Conservation (phyloP, 2,888 invertebrate genomes). For the Xestobium rufovillosum region DNA sequence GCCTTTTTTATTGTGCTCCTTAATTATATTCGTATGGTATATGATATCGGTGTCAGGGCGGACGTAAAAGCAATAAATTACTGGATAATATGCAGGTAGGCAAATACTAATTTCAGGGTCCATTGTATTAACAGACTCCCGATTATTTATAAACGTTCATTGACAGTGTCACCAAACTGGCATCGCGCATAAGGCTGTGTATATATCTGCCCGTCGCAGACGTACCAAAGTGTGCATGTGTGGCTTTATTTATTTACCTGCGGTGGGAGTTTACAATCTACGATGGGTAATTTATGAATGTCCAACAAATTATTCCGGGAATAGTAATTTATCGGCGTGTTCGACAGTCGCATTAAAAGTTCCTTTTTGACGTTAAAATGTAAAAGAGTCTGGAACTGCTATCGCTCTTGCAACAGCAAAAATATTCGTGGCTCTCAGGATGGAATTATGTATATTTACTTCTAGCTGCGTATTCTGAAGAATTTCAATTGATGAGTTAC, state of each 20-base stretch:
- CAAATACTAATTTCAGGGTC: conserved; percentile 36
- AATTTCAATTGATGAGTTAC: too few species aligned
- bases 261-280: conserved; percentile 29
- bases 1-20: neutral
- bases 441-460: too few species aligned
- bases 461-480: too few species aligned
- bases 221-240: conserved; percentile 22
- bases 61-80: conserved; percentile 30
- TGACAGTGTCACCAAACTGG: conserved; percentile 36
- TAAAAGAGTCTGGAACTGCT: too few species aligned
- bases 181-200: conserved; percentile 21
- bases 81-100: conserved; percentile 35
- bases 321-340: conserved; percentile 25
- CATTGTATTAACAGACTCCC: conserved; percentile 32
- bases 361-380: too few species aligned
- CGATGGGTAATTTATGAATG: conserved; percentile 30
- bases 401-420: too few species aligned
- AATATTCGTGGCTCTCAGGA: too few species aligned
- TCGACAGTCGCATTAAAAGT: conserved; percentile 22
- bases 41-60: too few species aligned
- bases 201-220: conserved; percentile 23
- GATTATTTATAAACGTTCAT: conserved; percentile 38
- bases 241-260: conserved; percentile 31
- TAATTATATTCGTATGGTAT: conserved; percentile 1
- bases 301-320: conserved; percentile 29